These are phyloP conservation scores for Pocillopora grandis DNA, from an alignment of 92 coral and sea anemone genomes.

Conservation along the genomic window DNA sequence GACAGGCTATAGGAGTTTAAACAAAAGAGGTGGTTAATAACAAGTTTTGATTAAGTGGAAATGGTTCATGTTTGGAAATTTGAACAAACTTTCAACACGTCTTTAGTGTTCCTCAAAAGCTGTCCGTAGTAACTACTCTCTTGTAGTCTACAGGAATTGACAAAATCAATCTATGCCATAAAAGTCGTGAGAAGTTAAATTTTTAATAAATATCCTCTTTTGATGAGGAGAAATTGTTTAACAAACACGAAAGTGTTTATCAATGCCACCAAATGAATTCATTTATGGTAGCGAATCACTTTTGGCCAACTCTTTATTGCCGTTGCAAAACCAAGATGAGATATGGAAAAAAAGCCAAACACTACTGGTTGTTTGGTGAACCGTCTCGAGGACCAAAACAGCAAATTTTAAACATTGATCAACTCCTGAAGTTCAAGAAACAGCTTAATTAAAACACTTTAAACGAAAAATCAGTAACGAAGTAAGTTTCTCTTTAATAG, in stretches of 20 bases:
- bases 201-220: conserved; percentile 9
- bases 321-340: conserved; percentile 1
- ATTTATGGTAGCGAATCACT: conserved; percentile 9
- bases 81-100: neutral
- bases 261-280: conserved; percentile 16
- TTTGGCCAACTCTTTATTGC: conserved; percentile 1
- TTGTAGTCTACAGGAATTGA: neutral
- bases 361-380: neutral
- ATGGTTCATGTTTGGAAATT: neutral
- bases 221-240: conserved; percentile 3
- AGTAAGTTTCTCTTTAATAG: no score
- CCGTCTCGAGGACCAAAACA: neutral
- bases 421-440: neutral
- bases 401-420: neutral
- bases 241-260: conserved; percentile 7
- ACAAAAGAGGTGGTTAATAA: conserved; percentile 3
- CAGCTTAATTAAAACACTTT: neutral
- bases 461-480: neutral
- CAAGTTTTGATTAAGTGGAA: neutral
- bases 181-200: neutral
- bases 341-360: neutral
- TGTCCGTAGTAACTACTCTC: neutral
- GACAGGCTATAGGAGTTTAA: conserved; percentile 1
- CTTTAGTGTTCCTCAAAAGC: neutral
- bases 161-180: neutral